Percentiles rank a stretch among this genome's conserved stretches.
Evolutionary conservation across 2,888 invertebrate species (phyloP).

Genomic region (Trisateles emortualis): DNA sequence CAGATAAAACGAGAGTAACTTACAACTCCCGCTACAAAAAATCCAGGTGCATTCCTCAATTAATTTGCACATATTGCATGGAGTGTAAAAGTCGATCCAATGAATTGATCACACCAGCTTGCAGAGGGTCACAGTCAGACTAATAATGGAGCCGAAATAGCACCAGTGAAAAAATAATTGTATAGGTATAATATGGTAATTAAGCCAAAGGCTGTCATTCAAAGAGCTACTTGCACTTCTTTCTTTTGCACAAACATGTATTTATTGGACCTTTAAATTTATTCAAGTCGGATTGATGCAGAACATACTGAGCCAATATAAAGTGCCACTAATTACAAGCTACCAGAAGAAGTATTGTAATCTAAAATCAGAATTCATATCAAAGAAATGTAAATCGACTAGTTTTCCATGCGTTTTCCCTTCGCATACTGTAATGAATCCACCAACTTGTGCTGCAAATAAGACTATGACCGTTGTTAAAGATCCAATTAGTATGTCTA

Average conservation of each 20-base stretch:
- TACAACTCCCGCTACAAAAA: slow-evolving; percentile 98
- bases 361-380: slow-evolving; percentile 92
- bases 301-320: slow-evolving; percentile 97
- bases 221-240: slow-evolving; percentile 91
- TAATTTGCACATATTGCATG: slow-evolving; percentile 96
- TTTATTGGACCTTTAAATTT: too few species aligned
- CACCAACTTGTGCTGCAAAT: slow-evolving; percentile 89
- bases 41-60: slow-evolving; percentile 92
- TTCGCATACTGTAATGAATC: slow-evolving; percentile 88
- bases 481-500: slow-evolving; percentile 90
- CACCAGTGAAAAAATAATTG: slow-evolving; percentile 94
- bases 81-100: slow-evolving; percentile 93
- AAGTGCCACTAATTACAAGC: slow-evolving; percentile 94
- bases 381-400: slow-evolving; percentile 91
- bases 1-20: too few species aligned
- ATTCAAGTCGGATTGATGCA: slow-evolving; percentile 97
- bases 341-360: slow-evolving; percentile 96
- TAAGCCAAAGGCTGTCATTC: slow-evolving; percentile 92
- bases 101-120: slow-evolving; percentile 88
- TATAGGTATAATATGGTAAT: slow-evolving; percentile 92
- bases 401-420: slow-evolving; percentile 87
- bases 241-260: slow-evolving; percentile 94
- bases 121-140: slow-evolving; percentile 93
- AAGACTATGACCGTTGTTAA: slow-evolving; percentile 88
- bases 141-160: slow-evolving; percentile 94